Conservation (phyloP, 1,140 invertebrate genomes). For the Drosophila santomea region DNA sequence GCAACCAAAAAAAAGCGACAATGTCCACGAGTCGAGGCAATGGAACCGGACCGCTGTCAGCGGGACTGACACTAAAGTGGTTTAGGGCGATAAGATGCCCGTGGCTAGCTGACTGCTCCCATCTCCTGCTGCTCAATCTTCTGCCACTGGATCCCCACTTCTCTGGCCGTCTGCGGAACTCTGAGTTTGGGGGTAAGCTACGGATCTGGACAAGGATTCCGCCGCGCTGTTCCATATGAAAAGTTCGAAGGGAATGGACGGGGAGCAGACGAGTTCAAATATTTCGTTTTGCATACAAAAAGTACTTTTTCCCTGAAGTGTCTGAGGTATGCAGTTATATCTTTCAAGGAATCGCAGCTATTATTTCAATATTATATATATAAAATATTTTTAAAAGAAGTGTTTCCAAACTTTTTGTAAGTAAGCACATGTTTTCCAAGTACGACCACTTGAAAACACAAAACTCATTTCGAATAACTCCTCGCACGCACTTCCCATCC, state of each 20-base stretch:
- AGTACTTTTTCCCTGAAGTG: not conserved
- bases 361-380: too few relatives aligned
- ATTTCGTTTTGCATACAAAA: not conserved
- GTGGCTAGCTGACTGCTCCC: constrained; percentile 35
- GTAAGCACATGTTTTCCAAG: not conserved
- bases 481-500: constrained; percentile 14
- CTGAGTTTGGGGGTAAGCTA: not conserved
- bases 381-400: too few relatives aligned
- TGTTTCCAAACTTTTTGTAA: not conserved
- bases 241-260: constrained; percentile 20
- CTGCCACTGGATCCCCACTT: constrained; percentile 1
- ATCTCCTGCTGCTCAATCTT: not conserved
- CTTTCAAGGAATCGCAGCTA: too few relatives aligned
- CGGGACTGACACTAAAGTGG: constrained; percentile 82
- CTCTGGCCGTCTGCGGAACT: constrained; percentile 2
- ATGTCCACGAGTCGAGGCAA: constrained; percentile 63
- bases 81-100: constrained; percentile 80
- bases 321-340: too few relatives aligned
- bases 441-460: not conserved
- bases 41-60: constrained; percentile 71
- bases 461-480: constrained; percentile 29
- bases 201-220: constrained; percentile 13
- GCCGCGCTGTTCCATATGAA: constrained; percentile 19
- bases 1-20: constrained; percentile 61
- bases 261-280: not conserved